A percentile compares a stretch with the other conserved stretches of the same genome.
These are phyloP conservation scores for Chiloscyllium plagiosum DNA, from an alignment of 2,113 vertebrate species.

Conservation along the genomic window DNA sequence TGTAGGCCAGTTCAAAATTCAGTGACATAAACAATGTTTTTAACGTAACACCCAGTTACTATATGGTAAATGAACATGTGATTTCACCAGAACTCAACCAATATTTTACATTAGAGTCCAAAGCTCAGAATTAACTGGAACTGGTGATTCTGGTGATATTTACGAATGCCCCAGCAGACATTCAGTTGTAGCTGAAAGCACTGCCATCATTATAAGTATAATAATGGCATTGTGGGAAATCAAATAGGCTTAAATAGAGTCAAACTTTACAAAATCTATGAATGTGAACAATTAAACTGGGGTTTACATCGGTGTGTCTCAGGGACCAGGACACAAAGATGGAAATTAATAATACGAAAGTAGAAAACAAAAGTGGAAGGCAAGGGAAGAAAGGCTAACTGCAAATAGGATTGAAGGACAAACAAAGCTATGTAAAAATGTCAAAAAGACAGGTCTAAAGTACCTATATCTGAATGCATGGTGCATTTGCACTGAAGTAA, in stretches of 20 bases:
- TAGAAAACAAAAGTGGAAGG: too few relatives aligned
- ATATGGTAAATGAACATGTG: neutral
- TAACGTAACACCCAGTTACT: neutral
- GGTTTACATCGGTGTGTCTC: too few relatives aligned
- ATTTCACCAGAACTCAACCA: neutral
- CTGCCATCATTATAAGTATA: neutral
- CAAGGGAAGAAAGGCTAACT: too few relatives aligned
- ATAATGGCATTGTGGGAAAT: neutral
- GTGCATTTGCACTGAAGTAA: too few relatives aligned
- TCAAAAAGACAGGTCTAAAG: too few relatives aligned
- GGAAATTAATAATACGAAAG: too few relatives aligned
- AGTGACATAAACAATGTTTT: neutral
- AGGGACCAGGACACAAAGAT: too few relatives aligned
- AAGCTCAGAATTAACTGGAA: neutral
- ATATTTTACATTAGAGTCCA: neutral
- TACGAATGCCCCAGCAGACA: neutral
- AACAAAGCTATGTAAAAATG: too few relatives aligned
- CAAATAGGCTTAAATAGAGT: neutral
- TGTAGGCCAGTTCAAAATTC: neutral
- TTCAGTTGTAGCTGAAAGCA: neutral
- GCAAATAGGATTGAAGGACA: too few relatives aligned
- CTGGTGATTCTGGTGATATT: neutral
- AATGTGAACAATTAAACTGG: neutral
- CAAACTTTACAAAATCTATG: neutral
- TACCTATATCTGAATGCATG: too few relatives aligned